phyloP scores from a whole-genome alignment of 1,140 invertebrate species.

The Stegodyphus mimosarum region DNA sequence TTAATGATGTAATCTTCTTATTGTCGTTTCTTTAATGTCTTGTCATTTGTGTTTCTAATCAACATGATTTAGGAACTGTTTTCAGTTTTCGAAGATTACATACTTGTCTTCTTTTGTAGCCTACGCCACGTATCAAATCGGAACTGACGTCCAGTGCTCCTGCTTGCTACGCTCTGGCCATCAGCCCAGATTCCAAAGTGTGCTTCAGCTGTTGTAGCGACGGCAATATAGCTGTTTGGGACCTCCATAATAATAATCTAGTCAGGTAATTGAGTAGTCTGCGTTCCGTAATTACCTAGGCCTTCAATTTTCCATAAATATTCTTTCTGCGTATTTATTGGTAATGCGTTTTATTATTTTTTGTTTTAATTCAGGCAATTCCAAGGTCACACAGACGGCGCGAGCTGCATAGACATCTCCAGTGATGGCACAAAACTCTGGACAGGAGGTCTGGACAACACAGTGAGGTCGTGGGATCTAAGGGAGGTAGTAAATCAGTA shows the following conservation, averaged over 20 bases:
- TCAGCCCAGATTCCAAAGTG: slow-evolving; percentile 95
- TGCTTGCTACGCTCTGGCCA: slow-evolving; percentile 96
- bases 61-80: too few relatives aligned
- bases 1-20: too few relatives aligned
- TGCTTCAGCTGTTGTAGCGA: slow-evolving; percentile 97
- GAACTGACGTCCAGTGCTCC: slow-evolving; percentile 95
- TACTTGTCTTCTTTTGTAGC: slow-evolving; percentile 63
- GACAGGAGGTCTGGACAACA: slow-evolving; percentile 98
- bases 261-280: slow-evolving; percentile 70
- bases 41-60: too few relatives aligned
- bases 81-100: too few relatives aligned
- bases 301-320: too few relatives aligned
- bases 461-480: slow-evolving; percentile 96
- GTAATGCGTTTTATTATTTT: background rate
- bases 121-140: slow-evolving; percentile 83
- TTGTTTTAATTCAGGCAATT: slow-evolving; percentile 77
- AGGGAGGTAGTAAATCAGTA: slow-evolving; percentile 72
- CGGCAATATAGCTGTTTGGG: slow-evolving; percentile 97
- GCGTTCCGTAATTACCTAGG: too few relatives aligned
- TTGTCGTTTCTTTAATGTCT: too few relatives aligned
- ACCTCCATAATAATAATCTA: slow-evolving; percentile 90
- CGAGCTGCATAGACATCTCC: slow-evolving; percentile 97
- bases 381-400: slow-evolving; percentile 97
- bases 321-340: too few relatives aligned
- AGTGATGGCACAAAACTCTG: slow-evolving; percentile 93